phyloP scores from a whole-genome alignment of 1,140 invertebrate genomes.

The Nasonia giraulti region DNA sequence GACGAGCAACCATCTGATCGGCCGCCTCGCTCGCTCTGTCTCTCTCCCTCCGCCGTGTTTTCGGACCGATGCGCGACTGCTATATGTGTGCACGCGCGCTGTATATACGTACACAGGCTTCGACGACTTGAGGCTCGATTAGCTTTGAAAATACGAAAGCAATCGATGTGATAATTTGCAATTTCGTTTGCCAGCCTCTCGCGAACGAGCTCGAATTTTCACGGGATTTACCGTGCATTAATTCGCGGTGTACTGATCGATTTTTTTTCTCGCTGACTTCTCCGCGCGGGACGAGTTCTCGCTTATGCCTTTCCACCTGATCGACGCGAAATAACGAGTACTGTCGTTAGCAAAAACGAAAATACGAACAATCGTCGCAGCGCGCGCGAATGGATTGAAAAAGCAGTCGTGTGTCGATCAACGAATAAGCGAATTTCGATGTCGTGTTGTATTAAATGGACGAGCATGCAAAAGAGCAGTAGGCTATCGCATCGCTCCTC shows the following conservation, averaged over 20 bases:
- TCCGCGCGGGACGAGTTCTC: neutral
- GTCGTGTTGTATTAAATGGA: too few relatives aligned
- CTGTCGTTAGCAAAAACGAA: neutral
- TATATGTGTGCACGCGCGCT: neutral
- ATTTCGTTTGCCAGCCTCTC: neutral
- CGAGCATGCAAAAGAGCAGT: too few relatives aligned
- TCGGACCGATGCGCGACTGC: neutral
- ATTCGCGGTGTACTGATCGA: neutral
- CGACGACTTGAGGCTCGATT: neutral
- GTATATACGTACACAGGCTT: neutral
- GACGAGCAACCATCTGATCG: slow-evolving; percentile 32
- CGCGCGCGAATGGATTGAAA: neutral
- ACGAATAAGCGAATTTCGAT: neutral
- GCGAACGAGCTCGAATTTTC: neutral
- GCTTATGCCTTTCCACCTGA: neutral
- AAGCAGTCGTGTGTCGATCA: neutral
- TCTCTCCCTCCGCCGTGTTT: neutral
- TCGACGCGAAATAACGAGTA: neutral
- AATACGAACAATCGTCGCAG: neutral
- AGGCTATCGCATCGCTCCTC: too few relatives aligned
- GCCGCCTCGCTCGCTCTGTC: neutral
- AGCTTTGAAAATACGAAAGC: neutral
- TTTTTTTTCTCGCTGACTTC: neutral
- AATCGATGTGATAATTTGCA: neutral
- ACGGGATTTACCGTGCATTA: neutral